phyloP scores from a whole-genome alignment of 2,888 invertebrate species.

The Scaptodrosophila latifasciaeformis region DNA sequence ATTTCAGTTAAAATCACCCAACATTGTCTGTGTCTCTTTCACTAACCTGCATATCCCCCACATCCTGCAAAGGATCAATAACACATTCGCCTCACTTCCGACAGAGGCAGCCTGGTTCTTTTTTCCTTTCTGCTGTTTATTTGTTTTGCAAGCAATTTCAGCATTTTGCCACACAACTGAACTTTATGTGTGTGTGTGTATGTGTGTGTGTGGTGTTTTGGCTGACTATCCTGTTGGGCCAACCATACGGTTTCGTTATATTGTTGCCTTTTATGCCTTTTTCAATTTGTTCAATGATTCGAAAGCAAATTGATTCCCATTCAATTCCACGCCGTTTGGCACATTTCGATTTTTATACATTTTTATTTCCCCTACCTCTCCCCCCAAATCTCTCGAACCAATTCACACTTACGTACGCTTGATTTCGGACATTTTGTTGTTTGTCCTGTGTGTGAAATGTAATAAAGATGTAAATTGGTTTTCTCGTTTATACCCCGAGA shows the following conservation, averaged over 20 bases:
- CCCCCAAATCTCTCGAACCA: too few relatives aligned
- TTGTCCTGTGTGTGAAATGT: conserved; percentile 48
- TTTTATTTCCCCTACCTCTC: conserved; percentile 34
- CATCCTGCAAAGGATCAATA: conserved; percentile 63
- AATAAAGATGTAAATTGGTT: conserved; percentile 68
- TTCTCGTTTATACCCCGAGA: conserved; percentile 41
- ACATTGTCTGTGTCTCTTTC: conserved; percentile 16
- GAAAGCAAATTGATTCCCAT: conserved; percentile 71
- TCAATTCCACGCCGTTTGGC: conserved; percentile 65
- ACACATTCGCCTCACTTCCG: conserved; percentile 65
- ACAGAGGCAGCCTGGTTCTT: conserved; percentile 13
- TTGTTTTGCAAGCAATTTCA: conserved; percentile 67
- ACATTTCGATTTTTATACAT: conserved; percentile 68
- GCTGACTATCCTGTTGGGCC: conserved; percentile 10
- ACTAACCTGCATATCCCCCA: conserved; percentile 17
- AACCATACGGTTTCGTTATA: neutral
- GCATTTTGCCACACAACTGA: conserved; percentile 24
- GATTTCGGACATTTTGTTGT: conserved; percentile 41
- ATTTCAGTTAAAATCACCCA: conserved; percentile 35
- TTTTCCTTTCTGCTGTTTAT: conserved; percentile 59
- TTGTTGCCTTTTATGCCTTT: conserved; percentile 50
- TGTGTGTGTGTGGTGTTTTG: conserved; percentile 8
- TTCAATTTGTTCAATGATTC: conserved; percentile 73
- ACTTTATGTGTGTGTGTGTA: neutral
- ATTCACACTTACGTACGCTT: too few relatives aligned